Conservation (phyloP, 2,888 invertebrate genomes). For the Lingula anatina region DNA sequence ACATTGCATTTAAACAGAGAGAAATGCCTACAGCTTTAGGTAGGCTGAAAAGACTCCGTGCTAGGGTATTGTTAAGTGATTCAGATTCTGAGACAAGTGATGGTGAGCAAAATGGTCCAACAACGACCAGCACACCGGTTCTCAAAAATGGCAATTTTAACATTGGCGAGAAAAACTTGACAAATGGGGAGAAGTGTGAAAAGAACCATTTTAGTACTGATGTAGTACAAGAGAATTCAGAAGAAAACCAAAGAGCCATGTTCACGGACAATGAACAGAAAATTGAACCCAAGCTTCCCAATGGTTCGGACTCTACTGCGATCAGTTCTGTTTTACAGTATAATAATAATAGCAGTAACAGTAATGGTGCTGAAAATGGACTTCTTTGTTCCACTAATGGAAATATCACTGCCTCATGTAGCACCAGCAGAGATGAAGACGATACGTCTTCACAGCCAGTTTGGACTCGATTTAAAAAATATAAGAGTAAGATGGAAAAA, state of each 20-base stretch:
- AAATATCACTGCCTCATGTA: not conserved
- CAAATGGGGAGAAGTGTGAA: too few relatives aligned
- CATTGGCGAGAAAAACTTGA: too few relatives aligned
- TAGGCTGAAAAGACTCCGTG: too few relatives aligned
- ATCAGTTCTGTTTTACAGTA: not conserved
- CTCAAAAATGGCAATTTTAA: not conserved
- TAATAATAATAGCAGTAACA: not conserved
- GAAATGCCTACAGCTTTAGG: too few relatives aligned
- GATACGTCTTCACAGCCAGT: conserved; percentile 12
- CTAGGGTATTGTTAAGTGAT: too few relatives aligned
- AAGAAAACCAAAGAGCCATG: too few relatives aligned
- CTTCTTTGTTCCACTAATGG: not conserved
- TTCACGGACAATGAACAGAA: too few relatives aligned
- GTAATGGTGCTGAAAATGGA: not conserved
- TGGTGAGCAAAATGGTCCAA: conserved; percentile 8
- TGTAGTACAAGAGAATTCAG: too few relatives aligned
- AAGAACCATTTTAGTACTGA: too few relatives aligned
- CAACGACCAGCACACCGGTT: not conserved
- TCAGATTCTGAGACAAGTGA: too few relatives aligned
- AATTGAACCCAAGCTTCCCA: too few relatives aligned
- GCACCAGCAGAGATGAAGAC: not conserved
- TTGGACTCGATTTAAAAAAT: conserved; percentile 31
- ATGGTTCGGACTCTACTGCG: not conserved
- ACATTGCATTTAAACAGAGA: too few relatives aligned
- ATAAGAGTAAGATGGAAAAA: conserved; percentile 22